These are phyloP conservation scores for Butorides virescens DNA, from an alignment of 2,113 vertebrate species.

Conservation along the genomic window DNA sequence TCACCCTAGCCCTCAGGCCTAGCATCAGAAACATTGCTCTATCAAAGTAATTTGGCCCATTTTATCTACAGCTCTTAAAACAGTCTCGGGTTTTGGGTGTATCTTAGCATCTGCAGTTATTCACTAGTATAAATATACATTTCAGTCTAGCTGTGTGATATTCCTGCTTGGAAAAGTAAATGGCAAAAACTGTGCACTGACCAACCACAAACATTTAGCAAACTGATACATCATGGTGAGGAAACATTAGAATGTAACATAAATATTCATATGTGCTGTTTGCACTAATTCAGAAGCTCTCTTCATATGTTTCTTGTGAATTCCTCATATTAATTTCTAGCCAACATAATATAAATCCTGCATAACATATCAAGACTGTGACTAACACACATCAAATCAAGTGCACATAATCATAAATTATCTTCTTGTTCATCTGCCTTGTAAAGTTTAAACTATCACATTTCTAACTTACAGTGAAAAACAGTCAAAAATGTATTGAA, in stretches of 20 bases:
- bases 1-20: neutral
- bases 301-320: neutral
- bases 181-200: neutral
- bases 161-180: neutral
- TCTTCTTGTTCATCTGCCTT: neutral
- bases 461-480: neutral
- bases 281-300: neutral
- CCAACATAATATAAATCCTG: neutral
- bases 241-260: neutral
- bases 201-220: neutral
- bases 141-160: neutral
- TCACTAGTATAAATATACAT: neutral
- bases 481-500: neutral
- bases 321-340: neutral
- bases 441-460: neutral
- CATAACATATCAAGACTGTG: neutral
- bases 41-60: neutral
- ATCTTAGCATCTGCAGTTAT: neutral
- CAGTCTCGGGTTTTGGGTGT: neutral
- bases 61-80: neutral
- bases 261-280: neutral
- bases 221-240: neutral
- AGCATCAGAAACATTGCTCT: neutral
- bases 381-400: neutral
- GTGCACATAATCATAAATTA: neutral